These are phyloP conservation scores for Chelonus formosanus DNA, from an alignment of 2,888 invertebrate genomes.

Conservation along the genomic window DNA sequence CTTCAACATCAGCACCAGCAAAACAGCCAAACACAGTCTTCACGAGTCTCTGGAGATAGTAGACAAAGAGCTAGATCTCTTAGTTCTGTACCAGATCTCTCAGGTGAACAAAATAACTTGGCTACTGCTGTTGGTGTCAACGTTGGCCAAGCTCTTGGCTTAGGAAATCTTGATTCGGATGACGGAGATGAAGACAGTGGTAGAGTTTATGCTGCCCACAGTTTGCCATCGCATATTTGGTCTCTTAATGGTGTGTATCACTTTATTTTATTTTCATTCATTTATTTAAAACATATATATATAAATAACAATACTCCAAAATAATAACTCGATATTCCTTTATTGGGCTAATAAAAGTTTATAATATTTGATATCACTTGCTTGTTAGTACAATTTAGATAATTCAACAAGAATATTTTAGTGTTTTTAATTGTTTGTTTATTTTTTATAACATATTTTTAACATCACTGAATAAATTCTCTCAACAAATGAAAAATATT, in stretches of 20 bases:
- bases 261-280: no score
- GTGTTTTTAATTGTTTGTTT: no score
- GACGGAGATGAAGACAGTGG: slow-evolving; percentile 72
- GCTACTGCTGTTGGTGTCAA: slow-evolving; percentile 73
- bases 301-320: no score
- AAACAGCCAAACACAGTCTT: slow-evolving; percentile 57
- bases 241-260: slow-evolving; percentile 78
- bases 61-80: slow-evolving; percentile 83
- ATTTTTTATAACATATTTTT: no score
- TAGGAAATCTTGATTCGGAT: slow-evolving; percentile 75
- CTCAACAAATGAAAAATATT: no score
- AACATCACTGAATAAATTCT: no score
- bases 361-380: no score
- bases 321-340: no score
- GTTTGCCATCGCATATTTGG: slow-evolving; percentile 91
- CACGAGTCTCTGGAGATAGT: slow-evolving; percentile 58
- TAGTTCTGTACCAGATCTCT: slow-evolving; percentile 83
- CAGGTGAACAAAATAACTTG: slow-evolving; percentile 71
- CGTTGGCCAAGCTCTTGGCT: slow-evolving; percentile 74
- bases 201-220: slow-evolving; percentile 87
- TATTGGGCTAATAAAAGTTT: no score
- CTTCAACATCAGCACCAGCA: slow-evolving; percentile 71
- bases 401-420: no score
- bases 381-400: no score
- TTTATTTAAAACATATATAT: no score